Evolutionary conservation across 2,888 invertebrate species (phyloP).

Genomic region (Oscheius sp.): DNA sequence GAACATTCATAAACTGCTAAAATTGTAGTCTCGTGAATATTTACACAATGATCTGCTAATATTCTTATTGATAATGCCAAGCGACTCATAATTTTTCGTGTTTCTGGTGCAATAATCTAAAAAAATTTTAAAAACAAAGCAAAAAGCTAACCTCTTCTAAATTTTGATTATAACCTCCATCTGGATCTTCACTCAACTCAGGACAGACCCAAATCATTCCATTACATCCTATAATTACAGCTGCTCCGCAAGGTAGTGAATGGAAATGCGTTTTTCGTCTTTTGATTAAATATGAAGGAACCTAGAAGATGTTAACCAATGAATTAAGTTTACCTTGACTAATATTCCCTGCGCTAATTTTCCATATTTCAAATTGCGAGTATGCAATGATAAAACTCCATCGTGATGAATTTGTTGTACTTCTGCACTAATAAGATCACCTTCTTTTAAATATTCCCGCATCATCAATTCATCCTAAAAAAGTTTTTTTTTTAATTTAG

Average conservation of each 20-base stretch:
- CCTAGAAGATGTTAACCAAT: conserved; percentile 77
- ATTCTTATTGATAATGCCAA: conserved; percentile 88
- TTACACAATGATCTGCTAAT: conserved; percentile 85
- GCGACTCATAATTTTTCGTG: conserved; percentile 86
- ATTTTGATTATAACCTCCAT: conserved; percentile 81
- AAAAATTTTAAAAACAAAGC: conserved; percentile 38
- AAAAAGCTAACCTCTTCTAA: conserved; percentile 73
- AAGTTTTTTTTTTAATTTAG: neutral
- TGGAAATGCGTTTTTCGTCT: conserved; percentile 95
- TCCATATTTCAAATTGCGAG: conserved; percentile 94
- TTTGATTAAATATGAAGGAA: conserved; percentile 89
- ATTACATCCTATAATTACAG: conserved; percentile 87
- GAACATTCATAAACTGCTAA: conserved; percentile 87
- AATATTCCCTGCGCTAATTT: conserved; percentile 77
- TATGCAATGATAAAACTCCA: conserved; percentile 90
- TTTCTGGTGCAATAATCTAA: conserved; percentile 79
- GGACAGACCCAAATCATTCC: conserved; percentile 85
- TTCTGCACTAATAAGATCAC: conserved; percentile 87
- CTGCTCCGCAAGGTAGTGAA: conserved; percentile 87
- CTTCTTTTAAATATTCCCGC: conserved; percentile 90
- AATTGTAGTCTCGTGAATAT: conserved; percentile 90
- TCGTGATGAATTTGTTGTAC: conserved; percentile 79
- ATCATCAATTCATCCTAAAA: conserved; percentile 94
- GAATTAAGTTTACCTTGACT: conserved; percentile 57
- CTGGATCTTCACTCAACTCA: conserved; percentile 72